A percentile compares a stretch with the other conserved stretches of the same genome.
These are phyloP conservation scores for Hypomesus transpacificus DNA, from an alignment of 2,113 vertebrate species.

Conservation along the genomic window DNA sequence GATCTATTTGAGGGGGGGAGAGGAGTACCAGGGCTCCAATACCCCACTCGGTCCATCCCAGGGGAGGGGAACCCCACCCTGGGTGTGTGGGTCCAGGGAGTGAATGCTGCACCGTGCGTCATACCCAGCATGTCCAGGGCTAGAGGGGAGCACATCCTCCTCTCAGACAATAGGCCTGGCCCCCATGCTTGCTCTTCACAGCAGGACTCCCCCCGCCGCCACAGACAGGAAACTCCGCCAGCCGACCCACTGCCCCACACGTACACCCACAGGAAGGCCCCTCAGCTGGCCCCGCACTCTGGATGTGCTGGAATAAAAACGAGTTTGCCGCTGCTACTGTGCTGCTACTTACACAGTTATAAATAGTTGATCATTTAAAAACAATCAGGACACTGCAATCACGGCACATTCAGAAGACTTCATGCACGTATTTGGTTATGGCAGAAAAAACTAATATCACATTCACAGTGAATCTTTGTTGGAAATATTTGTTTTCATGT, in stretches of 20 bases:
- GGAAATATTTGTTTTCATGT: no score
- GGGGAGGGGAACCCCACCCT: slow-evolving; percentile 75
- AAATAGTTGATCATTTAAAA: no score
- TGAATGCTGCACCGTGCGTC: slow-evolving; percentile 81
- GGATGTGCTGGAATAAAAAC: slow-evolving; percentile 3
- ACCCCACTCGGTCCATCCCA: slow-evolving; percentile 47
- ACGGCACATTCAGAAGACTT: no score
- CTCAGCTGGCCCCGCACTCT: slow-evolving; percentile 44
- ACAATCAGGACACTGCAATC: no score
- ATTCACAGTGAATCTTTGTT: no score
- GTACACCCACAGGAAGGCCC: slow-evolving; percentile 67
- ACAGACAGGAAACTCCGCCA: slow-evolving; percentile 67
- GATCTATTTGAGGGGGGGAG: slow-evolving; percentile 31
- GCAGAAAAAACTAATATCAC: no score
- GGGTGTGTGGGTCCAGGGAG: slow-evolving; percentile 70
- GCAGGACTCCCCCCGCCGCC: slow-evolving; percentile 61
- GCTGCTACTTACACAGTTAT: no score
- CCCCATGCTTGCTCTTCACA: slow-evolving; percentile 58
- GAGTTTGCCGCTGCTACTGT: background rate
- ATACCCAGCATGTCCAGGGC: slow-evolving; percentile 75
- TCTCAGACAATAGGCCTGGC: slow-evolving; percentile 81
- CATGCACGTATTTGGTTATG: no score
- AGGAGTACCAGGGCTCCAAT: slow-evolving; percentile 66
- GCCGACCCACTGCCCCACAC: slow-evolving; percentile 66
- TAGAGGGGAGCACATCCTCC: slow-evolving; percentile 82